Base-by-base conservation (phyloP, 2,113 vertebrate species). In the Bufo bufo region DNA sequence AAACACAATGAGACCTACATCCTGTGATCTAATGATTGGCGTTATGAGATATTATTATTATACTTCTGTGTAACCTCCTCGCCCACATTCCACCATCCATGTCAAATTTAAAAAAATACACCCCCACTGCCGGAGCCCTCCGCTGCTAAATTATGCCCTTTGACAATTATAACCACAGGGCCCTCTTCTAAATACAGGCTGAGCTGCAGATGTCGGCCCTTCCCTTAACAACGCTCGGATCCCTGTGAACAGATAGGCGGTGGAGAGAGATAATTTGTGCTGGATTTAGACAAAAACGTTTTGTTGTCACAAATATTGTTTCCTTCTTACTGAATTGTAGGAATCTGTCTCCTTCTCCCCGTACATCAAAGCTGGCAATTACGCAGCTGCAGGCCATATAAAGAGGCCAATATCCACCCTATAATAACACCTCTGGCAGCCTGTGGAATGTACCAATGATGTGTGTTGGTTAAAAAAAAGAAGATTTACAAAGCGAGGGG, bases 291-390 rank as follows among this genome's bases (percentile, higher is more conserved):
- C 50, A 87, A 20, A 79, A 61, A 50, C 23, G 33, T 75, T 87
- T 87, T 81, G 66, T 72, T 87, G 79, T 87, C 86, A 82, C 43
- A 82, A 61, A 87, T 87, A 61, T 87, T 82, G 86, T 87, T 87
- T 49, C 49, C 69, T 87, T 52, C 63, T 87, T 50, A 80, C 8
- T 81, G 63, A 87, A 82, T 87, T 45, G 78, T 61, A 47, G 33
- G 78, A 72, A 87, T 72, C 86, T 69, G 77, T 81, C 85, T 87
- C 45, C n/a, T 43, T 43, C 61, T 58, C n/a, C 23, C 52, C 14
- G 78, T 58, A 74, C 71, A 81, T 80, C 86, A 87, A 59, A 74
- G 86, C 86, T 61, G 86, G 86, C 86, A 87, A 87, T 87, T 87
- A 87, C 63, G 58, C 86, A 87, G 86, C 86, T 82, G 86, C 23